Base-by-base conservation (phyloP, 2,797 vertebrate genomes). In the Megaceryle alcyon region DNA sequence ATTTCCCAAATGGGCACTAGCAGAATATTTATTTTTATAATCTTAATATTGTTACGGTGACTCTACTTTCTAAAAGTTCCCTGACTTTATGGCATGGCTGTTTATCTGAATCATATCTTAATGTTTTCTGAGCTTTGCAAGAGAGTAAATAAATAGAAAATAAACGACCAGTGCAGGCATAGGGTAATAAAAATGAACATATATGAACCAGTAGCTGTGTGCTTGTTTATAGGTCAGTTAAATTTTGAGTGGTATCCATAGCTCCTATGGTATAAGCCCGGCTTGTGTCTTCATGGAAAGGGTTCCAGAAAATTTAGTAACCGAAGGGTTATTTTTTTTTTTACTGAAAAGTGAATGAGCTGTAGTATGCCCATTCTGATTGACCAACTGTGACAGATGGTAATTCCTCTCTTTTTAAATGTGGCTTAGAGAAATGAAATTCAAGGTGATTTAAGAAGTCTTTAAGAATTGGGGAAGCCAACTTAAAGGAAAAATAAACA, bases 391-490 rank as follows among this genome's bases (percentile, higher is more conserved):
- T 79, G 81, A 90, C 93, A 94, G 86, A 94, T 66, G 88, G 87
- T 73, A 92, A 86, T 89, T 91, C 78, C 87, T 92, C 68, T 82
- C 85, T 88, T 94, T 90, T 94, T 82, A 92, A 93, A 94, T 0
- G 12, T 84, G 70, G 70, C 84, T 84, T 82, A 88, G 60, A 89
- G 93, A 94, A 94, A 92, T 89, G 70, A 82, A 80, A 88, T 92
- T 88, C 95, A 92, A 95, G 92, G 89, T 96, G 87, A 82, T 90
- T 92, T 94, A 87, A 86, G 75, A 93, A 86, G 20, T 63, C 33
- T 66, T 86, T 46, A 80, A 82, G 76, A 89, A 63, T 59, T 60
- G 39, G 49, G 73, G 68, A 81, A 94, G 28, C 20, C 54, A 82
- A 35, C n/a, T 76, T 88, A 75, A 82, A 60, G n/a, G 7, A 57